Evolutionary conservation across 2,888 invertebrate species (phyloP).

Genomic region (Machimus rusticus): DNA sequence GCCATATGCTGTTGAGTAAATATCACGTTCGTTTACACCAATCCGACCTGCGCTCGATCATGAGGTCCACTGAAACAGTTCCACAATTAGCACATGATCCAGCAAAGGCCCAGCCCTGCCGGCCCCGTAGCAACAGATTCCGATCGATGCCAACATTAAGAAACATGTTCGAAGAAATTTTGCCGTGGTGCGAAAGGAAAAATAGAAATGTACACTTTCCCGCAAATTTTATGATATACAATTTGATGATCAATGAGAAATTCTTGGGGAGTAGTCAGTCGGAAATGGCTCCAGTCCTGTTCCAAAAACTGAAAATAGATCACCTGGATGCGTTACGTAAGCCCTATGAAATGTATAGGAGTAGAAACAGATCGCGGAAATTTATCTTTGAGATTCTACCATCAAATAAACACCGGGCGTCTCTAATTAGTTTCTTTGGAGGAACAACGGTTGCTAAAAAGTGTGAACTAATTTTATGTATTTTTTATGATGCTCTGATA

Average conservation of each 20-base stretch:
- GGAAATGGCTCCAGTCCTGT: conserved; percentile 8
- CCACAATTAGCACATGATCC: conserved; percentile 20
- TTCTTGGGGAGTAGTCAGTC: background rate
- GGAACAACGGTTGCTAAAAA: conserved; percentile 5
- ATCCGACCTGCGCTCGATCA: background rate
- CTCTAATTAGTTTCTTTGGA: background rate
- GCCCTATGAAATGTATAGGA: background rate
- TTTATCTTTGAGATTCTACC: conserved; percentile 1
- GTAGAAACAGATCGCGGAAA: conserved; percentile 23
- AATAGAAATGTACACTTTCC: background rate
- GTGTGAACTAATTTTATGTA: background rate
- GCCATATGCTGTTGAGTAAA: background rate
- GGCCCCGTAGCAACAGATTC: background rate
- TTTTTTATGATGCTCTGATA: background rate
- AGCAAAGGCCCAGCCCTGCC: background rate
- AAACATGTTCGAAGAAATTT: background rate
- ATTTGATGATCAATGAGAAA: conserved; percentile 17
- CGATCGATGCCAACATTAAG: background rate
- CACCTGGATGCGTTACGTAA: conserved; percentile 8
- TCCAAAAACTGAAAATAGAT: conserved; percentile 30
- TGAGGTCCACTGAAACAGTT: conserved; percentile 14
- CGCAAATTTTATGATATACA: conserved; percentile 28
- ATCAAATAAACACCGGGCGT: conserved; percentile 8
- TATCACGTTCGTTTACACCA: conserved; percentile 7
- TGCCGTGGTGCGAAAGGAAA: background rate